Evolutionary conservation across 2,888 invertebrate genomes (phyloP), one percentile per base, ranked within the genome.

Genomic region (Caenorhabditis imperialis): DNA sequence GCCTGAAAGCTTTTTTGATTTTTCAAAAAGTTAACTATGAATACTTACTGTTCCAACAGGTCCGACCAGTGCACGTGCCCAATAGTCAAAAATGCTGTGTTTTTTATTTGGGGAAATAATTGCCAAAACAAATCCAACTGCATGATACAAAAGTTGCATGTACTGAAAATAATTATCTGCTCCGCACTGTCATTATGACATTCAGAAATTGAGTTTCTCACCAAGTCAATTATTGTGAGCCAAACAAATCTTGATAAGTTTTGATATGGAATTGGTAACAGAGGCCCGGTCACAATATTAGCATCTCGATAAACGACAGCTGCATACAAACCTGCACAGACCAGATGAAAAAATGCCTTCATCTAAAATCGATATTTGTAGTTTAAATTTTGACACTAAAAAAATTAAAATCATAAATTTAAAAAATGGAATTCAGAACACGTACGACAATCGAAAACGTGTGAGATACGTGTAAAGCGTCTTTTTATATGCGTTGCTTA

Each of bases 201-300:
- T 30, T 54, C 3, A 33, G 10, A 25, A 27, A 37, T 30, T 30
- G 30, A 54, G 20, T 53, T n/a, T 6, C 78, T 71, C 25, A 86
- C 86, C 67, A 86, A 67, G 63, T 84, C 82, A 51, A 85, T 75
- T 71, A 86, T 76, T 7, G 86, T 86, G 18, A 86, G 77, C 86
- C 86, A 86, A 16, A 83, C 85, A 48, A 85, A 81, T 57, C 83
- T 77, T 8, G 84, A 85, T 50, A 81, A 67, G 40, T 75, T 81
- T 8, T 79, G 70, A 30, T 73, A 70, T 2, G 78, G 79, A 30
- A 86, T 78, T n/a, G 82, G 84, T 7, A 81, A 60, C 10, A 72
- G 42, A 14, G 72, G 20, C 20, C 61, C 65, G 8, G 62, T 50
- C 1, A 81, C 75, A 16, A 78, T 70, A 44, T 58, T 53, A 7